Conservation (phyloP, 92 coral and sea anemone species). For the Zoanthus sociatus region DNA sequence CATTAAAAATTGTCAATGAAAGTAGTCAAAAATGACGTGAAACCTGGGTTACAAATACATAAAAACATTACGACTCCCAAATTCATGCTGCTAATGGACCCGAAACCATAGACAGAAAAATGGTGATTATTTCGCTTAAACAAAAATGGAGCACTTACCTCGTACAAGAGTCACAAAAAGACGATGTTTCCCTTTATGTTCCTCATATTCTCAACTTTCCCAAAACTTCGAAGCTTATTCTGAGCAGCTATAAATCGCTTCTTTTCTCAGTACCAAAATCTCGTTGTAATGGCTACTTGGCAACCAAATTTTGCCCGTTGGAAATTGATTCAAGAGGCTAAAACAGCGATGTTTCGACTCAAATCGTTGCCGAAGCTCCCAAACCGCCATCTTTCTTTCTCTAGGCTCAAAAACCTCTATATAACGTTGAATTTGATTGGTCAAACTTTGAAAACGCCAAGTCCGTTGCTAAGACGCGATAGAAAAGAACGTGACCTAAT, state of each 20-base stretch:
- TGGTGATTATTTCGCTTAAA: not conserved
- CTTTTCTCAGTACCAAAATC: not conserved
- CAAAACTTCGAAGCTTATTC: constrained; percentile 1
- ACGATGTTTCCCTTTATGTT: not conserved
- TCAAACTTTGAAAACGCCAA: not conserved
- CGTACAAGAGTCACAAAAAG: not conserved
- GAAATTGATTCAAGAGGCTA: not conserved
- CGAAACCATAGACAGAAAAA: not conserved
- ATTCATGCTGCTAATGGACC: not conserved
- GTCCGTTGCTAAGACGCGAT: constrained; percentile 1
- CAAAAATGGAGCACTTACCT: constrained; percentile 17
- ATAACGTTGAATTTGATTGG: constrained; percentile 2
- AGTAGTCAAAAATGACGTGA: not conserved
- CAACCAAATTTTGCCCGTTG: constrained; percentile 6
- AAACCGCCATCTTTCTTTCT: constrained; percentile 1
- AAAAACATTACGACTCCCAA: not conserved
- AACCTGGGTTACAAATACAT: not conserved
- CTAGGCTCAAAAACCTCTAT: not conserved
- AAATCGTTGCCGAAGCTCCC: not conserved
- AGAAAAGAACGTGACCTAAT: not conserved
- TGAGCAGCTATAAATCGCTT: not conserved
- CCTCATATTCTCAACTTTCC: not conserved
- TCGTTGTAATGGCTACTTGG: not conserved
- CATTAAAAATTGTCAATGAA: not conserved
- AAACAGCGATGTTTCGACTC: not conserved